These are phyloP conservation scores for Nesidiocoris tenuis DNA, from an alignment of 2,888 invertebrate genomes.

Conservation along the genomic window DNA sequence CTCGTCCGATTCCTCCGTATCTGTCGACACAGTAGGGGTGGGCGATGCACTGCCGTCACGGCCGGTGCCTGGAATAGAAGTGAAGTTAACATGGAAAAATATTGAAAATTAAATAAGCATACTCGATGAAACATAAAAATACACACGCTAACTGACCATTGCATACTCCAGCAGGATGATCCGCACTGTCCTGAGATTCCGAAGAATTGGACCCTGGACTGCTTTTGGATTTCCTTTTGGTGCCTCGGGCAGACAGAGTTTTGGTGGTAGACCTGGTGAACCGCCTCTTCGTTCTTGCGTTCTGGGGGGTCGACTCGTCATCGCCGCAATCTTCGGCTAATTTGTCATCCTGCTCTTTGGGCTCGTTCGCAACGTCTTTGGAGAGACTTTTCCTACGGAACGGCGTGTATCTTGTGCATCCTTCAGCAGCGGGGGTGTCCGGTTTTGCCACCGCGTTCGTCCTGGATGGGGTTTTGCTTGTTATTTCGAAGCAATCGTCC, in stretches of 20 bases:
- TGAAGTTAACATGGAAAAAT: too few relatives aligned
- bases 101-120: too few relatives aligned
- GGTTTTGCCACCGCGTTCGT: neutral
- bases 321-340: neutral
- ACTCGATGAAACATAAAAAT: too few relatives aligned
- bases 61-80: too few relatives aligned
- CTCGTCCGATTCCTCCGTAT: too few relatives aligned
- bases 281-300: neutral
- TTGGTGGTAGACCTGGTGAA: conserved; percentile 10
- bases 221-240: conserved; percentile 25
- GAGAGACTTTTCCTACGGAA: neutral
- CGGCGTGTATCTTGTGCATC: neutral
- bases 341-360: neutral
- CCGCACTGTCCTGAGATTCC: neutral
- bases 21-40: too few relatives aligned
- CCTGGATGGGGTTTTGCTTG: conserved; percentile 1
- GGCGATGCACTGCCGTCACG: too few relatives aligned
- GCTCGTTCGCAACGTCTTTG: too few relatives aligned
- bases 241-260: conserved; percentile 1
- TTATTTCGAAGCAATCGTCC: neutral
- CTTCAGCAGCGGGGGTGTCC: neutral
- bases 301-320: neutral
- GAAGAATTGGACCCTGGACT: conserved; percentile 3
- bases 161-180: neutral
- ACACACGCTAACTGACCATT: neutral